Conservation (phyloP, 37 sponge, comb jelly and placozoan genomes). For the Agelas oroides region DNA sequence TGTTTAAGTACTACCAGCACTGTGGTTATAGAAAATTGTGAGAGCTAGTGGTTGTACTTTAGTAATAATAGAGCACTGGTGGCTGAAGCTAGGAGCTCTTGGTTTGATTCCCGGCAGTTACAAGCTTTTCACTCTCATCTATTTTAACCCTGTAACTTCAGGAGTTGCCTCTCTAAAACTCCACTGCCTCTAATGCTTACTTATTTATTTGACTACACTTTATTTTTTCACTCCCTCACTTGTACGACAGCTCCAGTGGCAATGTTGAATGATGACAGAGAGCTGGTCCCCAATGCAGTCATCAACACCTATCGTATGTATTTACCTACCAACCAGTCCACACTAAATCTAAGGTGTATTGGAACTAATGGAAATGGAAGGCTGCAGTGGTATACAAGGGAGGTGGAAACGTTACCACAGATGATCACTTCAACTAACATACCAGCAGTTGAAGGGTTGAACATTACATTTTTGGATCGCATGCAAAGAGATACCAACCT, state of each 20-base stretch:
- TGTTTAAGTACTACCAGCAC: too few species aligned
- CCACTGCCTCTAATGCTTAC: too few species aligned
- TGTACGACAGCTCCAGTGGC: constrained; percentile 19
- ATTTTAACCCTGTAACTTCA: too few species aligned
- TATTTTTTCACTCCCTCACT: neutral
- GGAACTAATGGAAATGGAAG: neutral
- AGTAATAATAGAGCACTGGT: too few species aligned
- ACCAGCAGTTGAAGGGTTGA: neutral
- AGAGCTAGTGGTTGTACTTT: too few species aligned
- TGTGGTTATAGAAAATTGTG: too few species aligned
- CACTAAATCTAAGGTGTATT: constrained; percentile 11
- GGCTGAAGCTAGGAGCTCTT: too few species aligned
- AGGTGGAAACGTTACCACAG: neutral
- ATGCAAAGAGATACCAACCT: neutral
- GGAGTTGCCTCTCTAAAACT: too few species aligned
- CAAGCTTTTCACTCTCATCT: too few species aligned
- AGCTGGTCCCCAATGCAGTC: constrained; percentile 9
- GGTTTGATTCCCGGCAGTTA: too few species aligned
- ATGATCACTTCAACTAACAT: neutral
- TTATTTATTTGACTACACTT: too few species aligned
- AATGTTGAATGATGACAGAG: constrained; percentile 12
- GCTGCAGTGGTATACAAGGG: constrained; percentile 1
- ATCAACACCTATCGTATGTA: constrained; percentile 5
- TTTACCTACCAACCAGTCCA: neutral
- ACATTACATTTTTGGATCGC: neutral